These are phyloP conservation scores for Craterocephalus amniculus DNA, from an alignment of 2,797 vertebrate genomes.

Conservation along the genomic window DNA sequence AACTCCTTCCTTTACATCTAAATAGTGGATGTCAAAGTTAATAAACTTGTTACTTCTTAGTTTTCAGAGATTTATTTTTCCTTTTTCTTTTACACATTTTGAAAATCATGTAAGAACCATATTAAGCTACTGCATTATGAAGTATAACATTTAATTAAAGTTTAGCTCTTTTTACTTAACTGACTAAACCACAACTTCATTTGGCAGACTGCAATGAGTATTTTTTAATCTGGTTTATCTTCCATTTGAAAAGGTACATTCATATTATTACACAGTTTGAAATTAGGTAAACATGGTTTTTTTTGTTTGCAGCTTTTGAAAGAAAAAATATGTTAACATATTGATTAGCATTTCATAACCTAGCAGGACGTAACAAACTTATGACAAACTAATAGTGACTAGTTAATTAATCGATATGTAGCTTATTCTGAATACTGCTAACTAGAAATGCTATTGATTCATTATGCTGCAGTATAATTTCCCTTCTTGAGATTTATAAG, in stretches of 20 bases:
- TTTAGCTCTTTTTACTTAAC: not conserved
- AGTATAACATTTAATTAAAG: not conserved
- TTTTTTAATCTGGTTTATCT: not conserved
- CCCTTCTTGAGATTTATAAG: too few species aligned
- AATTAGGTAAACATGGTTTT: too few species aligned
- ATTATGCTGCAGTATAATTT: too few species aligned
- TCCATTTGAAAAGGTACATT: too few species aligned
- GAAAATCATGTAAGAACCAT: not conserved
- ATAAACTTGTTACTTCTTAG: too few species aligned
- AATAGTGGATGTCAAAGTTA: too few species aligned
- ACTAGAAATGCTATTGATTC: too few species aligned
- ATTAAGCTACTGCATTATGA: not conserved
- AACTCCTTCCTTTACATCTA: not conserved
- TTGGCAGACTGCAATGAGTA: not conserved
- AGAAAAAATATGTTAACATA: not conserved
- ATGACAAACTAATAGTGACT: too few species aligned
- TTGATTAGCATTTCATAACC: not conserved
- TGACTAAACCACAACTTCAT: not conserved
- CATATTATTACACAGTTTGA: not conserved
- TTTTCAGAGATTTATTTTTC: too few species aligned
- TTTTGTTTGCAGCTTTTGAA: too few species aligned
- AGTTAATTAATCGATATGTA: too few species aligned
- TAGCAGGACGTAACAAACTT: not conserved
- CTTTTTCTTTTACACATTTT: not conserved
- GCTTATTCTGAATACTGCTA: too few species aligned